Base-by-base conservation (phyloP, 2,113 vertebrate species). In the Engystomops pustulosus region DNA sequence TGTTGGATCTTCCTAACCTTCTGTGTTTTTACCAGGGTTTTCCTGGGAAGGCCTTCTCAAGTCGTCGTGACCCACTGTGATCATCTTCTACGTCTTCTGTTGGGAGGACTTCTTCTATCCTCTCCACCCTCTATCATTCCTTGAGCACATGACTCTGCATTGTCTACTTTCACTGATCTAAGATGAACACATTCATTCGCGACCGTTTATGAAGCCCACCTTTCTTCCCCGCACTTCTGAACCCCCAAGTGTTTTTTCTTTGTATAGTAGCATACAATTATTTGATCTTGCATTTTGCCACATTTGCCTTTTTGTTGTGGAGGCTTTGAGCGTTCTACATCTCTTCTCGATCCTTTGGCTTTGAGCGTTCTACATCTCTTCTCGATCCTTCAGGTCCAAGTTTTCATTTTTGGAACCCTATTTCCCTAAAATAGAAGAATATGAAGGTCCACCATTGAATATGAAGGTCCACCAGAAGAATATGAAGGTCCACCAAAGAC, bases 241-340 rank as follows among this genome's bases (percentile, higher is more conserved):
- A 34, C 27, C 60, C 6, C 5, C 12, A 65, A 32, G 15, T 65
- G 1, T 32, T 20, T 67, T 36, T 17, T 65, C 34, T 65, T 32
- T 17, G 60, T 9, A 30, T 67, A 36, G 2, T 67, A 36, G 6
- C 30, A 30, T 30, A 30, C 55, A 17, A 15, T 62, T 62, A 3
- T 12, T 51, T 12, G 51, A 41, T n/a, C n/a, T n/a, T n/a, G n/a
- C 38, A 41, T 41, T 8, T 41, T 41, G 8, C 49, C 58, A 47
- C 34, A 20, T 15, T 49, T 79, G 74, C 83, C 82, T 77, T 69
- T 23, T 41, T 78, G 47, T 41, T 11, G 17, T n/a, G 55, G 12
- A 36, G 4, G 18, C 11, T 23, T 10, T 10, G n/a, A n/a, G 23
- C 0, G 30, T 32, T 7, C 44, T 47, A 1, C 4, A 9, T 25